Evolutionary conservation across 2,888 invertebrate genomes (phyloP).

Genomic region (Congeria kusceri): DNA sequence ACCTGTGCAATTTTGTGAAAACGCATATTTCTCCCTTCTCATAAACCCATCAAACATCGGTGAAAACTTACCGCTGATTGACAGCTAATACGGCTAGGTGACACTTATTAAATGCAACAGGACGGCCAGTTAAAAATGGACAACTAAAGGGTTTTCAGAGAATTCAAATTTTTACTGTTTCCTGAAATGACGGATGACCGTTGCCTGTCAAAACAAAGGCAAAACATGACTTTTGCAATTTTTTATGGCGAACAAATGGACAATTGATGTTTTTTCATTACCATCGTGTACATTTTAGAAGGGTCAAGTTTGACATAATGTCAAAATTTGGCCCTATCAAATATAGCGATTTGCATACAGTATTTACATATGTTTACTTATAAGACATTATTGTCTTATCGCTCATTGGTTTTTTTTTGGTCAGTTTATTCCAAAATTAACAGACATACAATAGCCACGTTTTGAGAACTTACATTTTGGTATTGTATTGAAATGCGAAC

Average conservation of each 20-base stretch:
- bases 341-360: slow-evolving; percentile 24
- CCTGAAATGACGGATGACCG: not conserved
- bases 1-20: too few relatives aligned
- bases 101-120: not conserved
- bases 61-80: too few relatives aligned
- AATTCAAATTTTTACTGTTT: slow-evolving; percentile 5
- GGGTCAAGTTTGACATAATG: slow-evolving; percentile 36
- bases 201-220: slow-evolving; percentile 34
- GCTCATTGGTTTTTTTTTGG: too few relatives aligned
- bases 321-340: slow-evolving; percentile 43
- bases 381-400: too few relatives aligned
- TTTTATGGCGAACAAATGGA: slow-evolving; percentile 27
- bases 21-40: too few relatives aligned
- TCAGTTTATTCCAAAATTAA: too few relatives aligned
- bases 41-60: too few relatives aligned
- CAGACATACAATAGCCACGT: too few relatives aligned
- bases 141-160: not conserved
- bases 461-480: too few relatives aligned
- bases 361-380: not conserved
- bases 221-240: slow-evolving; percentile 47
- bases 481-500: too few relatives aligned
- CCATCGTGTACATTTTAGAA: slow-evolving; percentile 4
- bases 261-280: slow-evolving; percentile 34
- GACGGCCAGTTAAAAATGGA: slow-evolving; percentile 3
- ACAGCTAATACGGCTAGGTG: not conserved